Base-by-base conservation (phyloP, 2,888 invertebrate species). In the Meganola albula region DNA sequence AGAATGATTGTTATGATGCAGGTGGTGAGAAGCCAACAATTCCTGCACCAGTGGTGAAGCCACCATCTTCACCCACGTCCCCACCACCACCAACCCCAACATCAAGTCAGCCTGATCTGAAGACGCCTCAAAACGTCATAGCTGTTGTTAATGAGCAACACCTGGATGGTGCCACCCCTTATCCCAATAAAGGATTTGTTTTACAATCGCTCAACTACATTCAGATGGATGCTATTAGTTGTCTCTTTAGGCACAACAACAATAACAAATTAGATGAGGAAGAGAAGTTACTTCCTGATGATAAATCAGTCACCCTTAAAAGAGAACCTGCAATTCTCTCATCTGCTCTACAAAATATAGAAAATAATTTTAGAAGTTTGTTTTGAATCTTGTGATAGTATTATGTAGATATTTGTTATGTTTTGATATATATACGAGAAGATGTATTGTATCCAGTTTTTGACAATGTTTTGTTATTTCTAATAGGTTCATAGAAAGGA, bases 181-280 rank as follows among this genome's bases (percentile, higher is more conserved):
- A 82, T 37, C 86, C 86, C 10, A 71, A 82, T 45, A 74, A 73
- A 31, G 84, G 86, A 11, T 44, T 87, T 4, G 76, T 87, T 43
- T 59, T 84, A 8, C 72, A 82, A 40, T 85, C 86, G 12, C 65
- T 87, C 1, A 86, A 87, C 48, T 87, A 85, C 41, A 82, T 87
- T 37, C 80, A 86, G 57, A 80, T 87, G 78, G 85, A 85, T 67
- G 79, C 77, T 10, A 73, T 86, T 48, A 85, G 78, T 58, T 75
- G 76, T 28, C 40, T 83, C 23, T 83, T 83, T 45, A 3, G 20
- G n/a, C 54, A 64, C 35, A 53, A 53, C 42, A 48, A 39, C 38
- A 46, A 49, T 35, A 46, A 44, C 24, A 48, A 28, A 25, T 16
- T 37, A 24, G 34, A 38, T 41, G 45, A 53, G 28, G 39, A 52